Percentiles rank a stretch among this genome's conserved stretches.
Conservation (phyloP, 2,888 invertebrate genomes). For the Thecocarcelia acutangulata region DNA sequence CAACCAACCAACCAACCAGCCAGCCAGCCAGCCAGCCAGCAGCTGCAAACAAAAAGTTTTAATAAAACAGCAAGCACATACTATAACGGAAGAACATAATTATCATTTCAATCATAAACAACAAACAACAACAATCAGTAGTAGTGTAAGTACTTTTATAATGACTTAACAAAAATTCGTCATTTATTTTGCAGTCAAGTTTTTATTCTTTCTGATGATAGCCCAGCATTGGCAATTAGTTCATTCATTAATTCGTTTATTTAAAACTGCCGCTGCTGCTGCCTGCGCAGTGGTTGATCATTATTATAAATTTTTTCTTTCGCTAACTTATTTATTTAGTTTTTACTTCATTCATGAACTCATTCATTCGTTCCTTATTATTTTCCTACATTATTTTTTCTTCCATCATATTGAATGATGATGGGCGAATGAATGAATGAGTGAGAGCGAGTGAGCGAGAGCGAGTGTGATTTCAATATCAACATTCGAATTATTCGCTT, state of each 20-base stretch:
- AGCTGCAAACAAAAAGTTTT: no score
- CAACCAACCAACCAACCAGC: background rate
- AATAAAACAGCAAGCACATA: no score
- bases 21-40: no score
- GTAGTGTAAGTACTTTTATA: no score
- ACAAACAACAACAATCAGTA: background rate
- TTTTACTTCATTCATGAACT: slow-evolving; percentile 14
- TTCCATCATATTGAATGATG: no score
- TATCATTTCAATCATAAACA: slow-evolving; percentile 26
- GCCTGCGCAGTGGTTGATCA: no score
- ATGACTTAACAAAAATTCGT: background rate
- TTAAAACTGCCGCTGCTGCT: slow-evolving; percentile 33
- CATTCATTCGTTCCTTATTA: slow-evolving; percentile 24
- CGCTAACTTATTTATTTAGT: background rate
- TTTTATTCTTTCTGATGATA: slow-evolving; percentile 42
- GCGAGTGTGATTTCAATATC: slow-evolving; percentile 50
- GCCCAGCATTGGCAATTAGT: slow-evolving; percentile 48
- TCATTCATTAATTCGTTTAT: slow-evolving; percentile 53
- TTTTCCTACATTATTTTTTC: no score
- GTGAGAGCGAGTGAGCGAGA: slow-evolving; percentile 24
- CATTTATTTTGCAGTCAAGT: background rate
- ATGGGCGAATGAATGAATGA: no score
- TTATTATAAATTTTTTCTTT: slow-evolving; percentile 16
- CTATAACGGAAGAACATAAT: slow-evolving; percentile 5
- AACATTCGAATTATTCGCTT: slow-evolving; percentile 75